A percentile compares a stretch with the other conserved stretches of the same genome.
phyloP scores from a whole-genome alignment of 1,140 invertebrate species.

The Drosophila sturtevanti region DNA sequence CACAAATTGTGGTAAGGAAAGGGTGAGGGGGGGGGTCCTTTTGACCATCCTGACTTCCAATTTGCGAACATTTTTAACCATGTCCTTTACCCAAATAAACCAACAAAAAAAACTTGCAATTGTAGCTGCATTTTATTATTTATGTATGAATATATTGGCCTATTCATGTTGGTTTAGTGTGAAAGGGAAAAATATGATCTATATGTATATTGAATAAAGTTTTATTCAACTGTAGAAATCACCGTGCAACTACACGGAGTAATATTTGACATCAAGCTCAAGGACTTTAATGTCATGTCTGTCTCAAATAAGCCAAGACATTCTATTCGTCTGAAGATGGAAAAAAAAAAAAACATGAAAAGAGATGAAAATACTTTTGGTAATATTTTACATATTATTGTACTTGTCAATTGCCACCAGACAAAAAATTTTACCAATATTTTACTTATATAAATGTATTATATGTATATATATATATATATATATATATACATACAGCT shows the following conservation, averaged over 20 bases:
- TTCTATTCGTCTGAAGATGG: neutral
- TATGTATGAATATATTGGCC: constrained; percentile 20
- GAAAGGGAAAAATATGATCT: neutral
- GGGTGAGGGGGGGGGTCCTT: too few relatives aligned
- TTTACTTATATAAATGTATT: constrained; percentile 6
- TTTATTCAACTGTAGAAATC: too few relatives aligned
- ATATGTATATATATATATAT: constrained; percentile 36
- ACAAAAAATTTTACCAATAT: constrained; percentile 23
- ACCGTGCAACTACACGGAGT: too few relatives aligned
- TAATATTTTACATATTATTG: constrained; percentile 78
- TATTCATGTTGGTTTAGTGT: neutral
- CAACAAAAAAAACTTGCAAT: constrained; percentile 14
- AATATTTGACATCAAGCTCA: too few relatives aligned
- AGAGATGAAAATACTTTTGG: constrained; percentile 27
- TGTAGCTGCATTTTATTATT: constrained; percentile 49
- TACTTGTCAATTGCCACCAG: constrained; percentile 73
- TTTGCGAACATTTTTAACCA: neutral
- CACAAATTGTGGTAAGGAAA: neutral
- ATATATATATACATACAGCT: too few relatives aligned
- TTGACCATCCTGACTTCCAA: neutral
- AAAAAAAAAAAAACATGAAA: too few relatives aligned
- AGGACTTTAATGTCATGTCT: neutral
- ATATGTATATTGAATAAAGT: neutral
- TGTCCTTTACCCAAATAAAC: neutral
- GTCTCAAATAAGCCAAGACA: neutral